Evolutionary conservation across 2,797 vertebrate species (phyloP).

Genomic region (Dryobates pubescens): DNA sequence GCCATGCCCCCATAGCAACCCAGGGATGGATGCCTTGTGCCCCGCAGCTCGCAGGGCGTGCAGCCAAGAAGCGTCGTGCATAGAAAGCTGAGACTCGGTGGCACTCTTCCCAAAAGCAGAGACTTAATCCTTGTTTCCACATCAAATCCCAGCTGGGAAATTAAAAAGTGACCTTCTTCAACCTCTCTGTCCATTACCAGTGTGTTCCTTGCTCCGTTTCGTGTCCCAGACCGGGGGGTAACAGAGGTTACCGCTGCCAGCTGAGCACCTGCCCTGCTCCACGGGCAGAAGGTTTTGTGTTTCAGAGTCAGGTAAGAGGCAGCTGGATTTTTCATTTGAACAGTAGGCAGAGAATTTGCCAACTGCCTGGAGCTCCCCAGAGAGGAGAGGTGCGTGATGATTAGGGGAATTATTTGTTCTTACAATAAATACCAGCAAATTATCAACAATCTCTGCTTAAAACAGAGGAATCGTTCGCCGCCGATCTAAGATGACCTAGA

Average conservation of each 20-base stretch:
- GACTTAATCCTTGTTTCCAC: not conserved
- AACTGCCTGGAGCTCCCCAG: not conserved
- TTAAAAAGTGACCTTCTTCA: not conserved
- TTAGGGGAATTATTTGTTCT: constrained; percentile 2
- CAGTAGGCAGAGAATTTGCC: not conserved
- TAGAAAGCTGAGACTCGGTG: not conserved
- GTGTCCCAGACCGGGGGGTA: accelerated
- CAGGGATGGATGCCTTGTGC: not conserved
- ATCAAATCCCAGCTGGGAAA: not conserved
- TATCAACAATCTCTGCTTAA: not conserved
- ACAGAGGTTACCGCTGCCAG: accelerated
- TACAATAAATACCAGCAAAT: not conserved
- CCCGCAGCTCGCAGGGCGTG: accelerated
- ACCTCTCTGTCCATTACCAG: not conserved
- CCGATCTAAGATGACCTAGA: constrained; percentile 7
- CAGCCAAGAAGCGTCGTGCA: accelerated
- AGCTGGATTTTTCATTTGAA: constrained; percentile 1
- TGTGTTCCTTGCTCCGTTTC: accelerated
- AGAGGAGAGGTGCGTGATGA: not conserved
- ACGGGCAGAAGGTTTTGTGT: not conserved
- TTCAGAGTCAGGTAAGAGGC: not conserved
- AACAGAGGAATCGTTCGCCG: not conserved
- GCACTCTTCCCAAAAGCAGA: not conserved
- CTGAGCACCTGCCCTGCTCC: not conserved
- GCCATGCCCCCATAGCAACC: accelerated